A percentile compares a stretch with the other conserved stretches of the same genome.
Conservation (phyloP, 2,797 vertebrate genomes). For the Chrysocyon brachyurus region DNA sequence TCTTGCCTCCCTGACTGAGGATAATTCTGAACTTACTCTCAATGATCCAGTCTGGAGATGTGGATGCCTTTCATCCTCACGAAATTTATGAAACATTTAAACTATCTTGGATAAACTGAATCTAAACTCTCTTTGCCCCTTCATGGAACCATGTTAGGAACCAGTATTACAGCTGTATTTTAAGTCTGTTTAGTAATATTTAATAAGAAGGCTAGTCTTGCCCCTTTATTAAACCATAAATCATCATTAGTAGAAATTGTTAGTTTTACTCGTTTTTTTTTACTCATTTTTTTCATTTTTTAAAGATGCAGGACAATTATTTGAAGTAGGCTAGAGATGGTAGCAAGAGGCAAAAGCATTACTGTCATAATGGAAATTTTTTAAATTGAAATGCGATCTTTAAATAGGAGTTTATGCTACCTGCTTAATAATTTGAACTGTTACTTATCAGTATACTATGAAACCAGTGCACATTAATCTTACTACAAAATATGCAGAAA, state of each 20-base stretch:
- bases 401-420: not conserved
- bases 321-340: not conserved
- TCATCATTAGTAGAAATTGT: not conserved
- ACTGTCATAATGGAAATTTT: not conserved
- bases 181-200: not conserved
- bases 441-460: not conserved
- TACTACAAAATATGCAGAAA: not conserved
- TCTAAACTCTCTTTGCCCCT: not conserved
- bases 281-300: conserved; percentile 6
- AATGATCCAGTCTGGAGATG: not conserved
- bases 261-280: not conserved
- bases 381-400: not conserved
- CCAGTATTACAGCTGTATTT: not conserved
- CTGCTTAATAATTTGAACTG: not conserved
- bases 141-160: not conserved
- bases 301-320: not conserved
- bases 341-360: not conserved
- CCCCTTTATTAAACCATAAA: not conserved
- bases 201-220: not conserved
- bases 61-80: not conserved
- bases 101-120: not conserved
- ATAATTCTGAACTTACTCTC: not conserved
- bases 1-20: not conserved
- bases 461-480: not conserved
- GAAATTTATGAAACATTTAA: not conserved